Percentiles rank a stretch among this genome's conserved stretches.
Evolutionary conservation across 2,113 vertebrate species (phyloP).

Genomic region (Pedionomus torquatus): DNA sequence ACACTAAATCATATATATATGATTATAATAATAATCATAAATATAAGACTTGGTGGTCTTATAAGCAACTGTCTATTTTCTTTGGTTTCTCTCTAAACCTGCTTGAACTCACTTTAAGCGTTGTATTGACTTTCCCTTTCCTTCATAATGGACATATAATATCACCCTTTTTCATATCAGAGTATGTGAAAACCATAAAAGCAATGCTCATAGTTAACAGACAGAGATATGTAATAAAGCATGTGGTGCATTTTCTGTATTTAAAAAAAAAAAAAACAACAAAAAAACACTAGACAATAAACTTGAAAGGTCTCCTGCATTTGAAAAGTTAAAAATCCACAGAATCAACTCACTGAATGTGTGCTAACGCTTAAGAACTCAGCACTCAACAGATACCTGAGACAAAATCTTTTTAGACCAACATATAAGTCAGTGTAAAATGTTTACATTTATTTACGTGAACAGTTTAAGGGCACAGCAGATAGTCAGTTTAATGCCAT

Average conservation of each 20-base stretch:
- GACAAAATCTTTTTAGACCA: neutral
- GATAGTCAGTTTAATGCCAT: neutral
- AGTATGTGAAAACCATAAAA: neutral
- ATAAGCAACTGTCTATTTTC: neutral
- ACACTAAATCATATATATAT: neutral
- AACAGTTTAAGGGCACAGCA: neutral
- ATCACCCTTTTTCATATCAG: neutral
- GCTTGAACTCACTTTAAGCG: neutral
- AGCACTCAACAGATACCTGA: neutral
- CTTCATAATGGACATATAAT: neutral
- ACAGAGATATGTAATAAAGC: neutral
- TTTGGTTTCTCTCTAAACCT: neutral
- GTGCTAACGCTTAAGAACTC: neutral
- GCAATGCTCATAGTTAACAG: neutral
- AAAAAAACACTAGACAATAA: neutral
- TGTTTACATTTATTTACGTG: neutral
- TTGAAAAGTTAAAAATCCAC: neutral
- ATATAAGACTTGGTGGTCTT: neutral
- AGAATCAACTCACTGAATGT: neutral
- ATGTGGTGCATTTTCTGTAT: neutral
- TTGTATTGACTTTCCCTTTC: neutral
- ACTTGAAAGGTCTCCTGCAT: neutral
- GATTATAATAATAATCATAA: too few species aligned
- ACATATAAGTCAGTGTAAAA: neutral
- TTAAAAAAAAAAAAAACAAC: neutral